Base-by-base conservation (phyloP, 2,797 vertebrate genomes). In the Pelobates cultripes region DNA sequence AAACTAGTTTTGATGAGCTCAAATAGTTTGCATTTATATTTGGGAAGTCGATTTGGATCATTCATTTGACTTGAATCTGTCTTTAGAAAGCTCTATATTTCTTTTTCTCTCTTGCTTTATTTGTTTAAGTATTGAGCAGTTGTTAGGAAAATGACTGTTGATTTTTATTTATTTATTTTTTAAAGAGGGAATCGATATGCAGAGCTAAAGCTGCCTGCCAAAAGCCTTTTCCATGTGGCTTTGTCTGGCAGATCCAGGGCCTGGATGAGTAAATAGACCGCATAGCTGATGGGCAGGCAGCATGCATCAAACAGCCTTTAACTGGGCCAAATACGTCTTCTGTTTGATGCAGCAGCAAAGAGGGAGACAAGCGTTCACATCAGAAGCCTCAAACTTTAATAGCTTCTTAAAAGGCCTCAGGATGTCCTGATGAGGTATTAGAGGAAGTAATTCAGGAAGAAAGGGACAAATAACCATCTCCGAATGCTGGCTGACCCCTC, bases 381-480 rank as follows among this genome's bases (percentile, higher is more conserved):
- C 91, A 90, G 88, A 92, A 88, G 80, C 88, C 85, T 82, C 82
- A 77, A 78, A 89, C 78, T 68, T 85, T 85, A 91, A 89, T 84
- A 90, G 90, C 87, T 88, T 89, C 89, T 90, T 85, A 82, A 87
- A 51, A 90, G 90, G 90, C 93, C 91, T 92, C 92, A 92, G 94
- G 94, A 94, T 92, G 91, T 94, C 93, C 92, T 94, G 90, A 94
- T 92, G 92, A 93, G 93, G 94, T 91, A 89, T 91, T 94, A 92
- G 90, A 95, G 94, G 94, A 95, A 96, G 89, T 89, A 88, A 92
- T 95, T 93, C 90, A 90, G 90, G 92, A 95, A 93, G 91, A 93
- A 93, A 91, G 90, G 92, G 91, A 93, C 92, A 92, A 91, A 92
- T 91, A 92, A 88, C 85, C 47, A 61, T 90, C 92, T 91, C 90